Percentiles rank a stretch among this genome's conserved stretches.
These are phyloP conservation scores for Theristicus caerulescens DNA, from an alignment of 2,113 vertebrate species.

Conservation along the genomic window DNA sequence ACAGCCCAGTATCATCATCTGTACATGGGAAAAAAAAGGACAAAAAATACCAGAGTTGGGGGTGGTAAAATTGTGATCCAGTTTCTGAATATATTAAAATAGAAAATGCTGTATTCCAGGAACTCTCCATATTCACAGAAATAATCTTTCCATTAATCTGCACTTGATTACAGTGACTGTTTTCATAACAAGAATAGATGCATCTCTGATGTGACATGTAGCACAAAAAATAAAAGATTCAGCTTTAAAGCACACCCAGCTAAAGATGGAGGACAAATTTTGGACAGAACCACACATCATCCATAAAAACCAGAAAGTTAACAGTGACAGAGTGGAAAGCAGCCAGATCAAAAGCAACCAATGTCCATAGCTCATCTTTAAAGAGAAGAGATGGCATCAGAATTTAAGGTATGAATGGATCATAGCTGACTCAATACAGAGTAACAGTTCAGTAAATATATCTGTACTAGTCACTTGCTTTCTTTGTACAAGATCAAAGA, in stretches of 20 bases:
- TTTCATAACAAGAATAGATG: background rate
- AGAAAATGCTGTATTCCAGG: background rate
- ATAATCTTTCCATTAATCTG: constrained; percentile 9
- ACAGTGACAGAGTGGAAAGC: background rate
- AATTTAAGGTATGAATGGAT: background rate
- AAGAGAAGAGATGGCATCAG: background rate
- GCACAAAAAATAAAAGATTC: background rate
- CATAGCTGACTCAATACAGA: background rate
- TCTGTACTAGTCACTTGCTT: background rate
- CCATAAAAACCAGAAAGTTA: background rate
- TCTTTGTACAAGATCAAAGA: background rate
- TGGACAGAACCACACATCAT: background rate
- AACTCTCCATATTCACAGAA: background rate
- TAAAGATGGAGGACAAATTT: background rate
- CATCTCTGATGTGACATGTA: background rate
- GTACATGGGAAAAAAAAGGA: background rate
- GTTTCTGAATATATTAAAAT: background rate
- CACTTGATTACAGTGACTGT: background rate
- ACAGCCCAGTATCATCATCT: background rate
- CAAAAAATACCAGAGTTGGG: background rate
- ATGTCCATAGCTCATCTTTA: background rate
- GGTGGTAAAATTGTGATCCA: background rate
- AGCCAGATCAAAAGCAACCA: background rate
- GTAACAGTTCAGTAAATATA: background rate
- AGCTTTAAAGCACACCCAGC: background rate